Evolutionary conservation across 1,140 invertebrate species (phyloP), one percentile per base, ranked within the genome.

Genomic region (Euura saliciscinereae): DNA sequence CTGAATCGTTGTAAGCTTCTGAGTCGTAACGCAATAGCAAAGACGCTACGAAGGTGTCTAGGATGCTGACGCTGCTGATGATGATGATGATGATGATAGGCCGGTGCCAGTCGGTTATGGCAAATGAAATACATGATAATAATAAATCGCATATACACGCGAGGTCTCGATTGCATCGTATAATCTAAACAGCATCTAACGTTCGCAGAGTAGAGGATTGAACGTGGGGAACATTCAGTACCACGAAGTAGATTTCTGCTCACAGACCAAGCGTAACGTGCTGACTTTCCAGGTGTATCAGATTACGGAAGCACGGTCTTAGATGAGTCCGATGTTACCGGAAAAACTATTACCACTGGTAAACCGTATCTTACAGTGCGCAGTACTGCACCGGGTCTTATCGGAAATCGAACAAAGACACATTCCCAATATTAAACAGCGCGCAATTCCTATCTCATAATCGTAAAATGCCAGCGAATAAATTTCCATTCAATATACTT

Each of bases 121-220:
- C 51, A 59, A 59, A 59, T 59, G 51, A 59, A 59, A 11, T 59
- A 59, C 51, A 59, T 59, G 13, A 59, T 59, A 59, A 59, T 59
- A 59, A 59, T 59, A 59, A 59, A 59, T 59, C 51, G 51, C 13
- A 59, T 8, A 59, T 59, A 59, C 51, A 59, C 51, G 13, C 51
- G 51, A 59, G 6, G 51, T n/a, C 51, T 59, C 51, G 51, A 59
- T 59, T 59, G 10, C 51, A 59, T 11, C 13, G 8, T n/a, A n/a
- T 8, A 6, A 59, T 59, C 51, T 59, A 59, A 59, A 59, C 51
- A 59, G 51, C 51, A 59, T 59, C 51, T 59, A 8, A 28, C 3
- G 13, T 8, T 59, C 51, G 51, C 8, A 28, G 28, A 28, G 28
- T 28, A 28, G 28, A 28, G 28, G 6, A 59, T 5, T 59, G 3